Percentiles rank a stretch among this genome's conserved stretches.
Evolutionary conservation across 1,140 invertebrate genomes (phyloP).

Genomic region (Orius insidiosus): DNA sequence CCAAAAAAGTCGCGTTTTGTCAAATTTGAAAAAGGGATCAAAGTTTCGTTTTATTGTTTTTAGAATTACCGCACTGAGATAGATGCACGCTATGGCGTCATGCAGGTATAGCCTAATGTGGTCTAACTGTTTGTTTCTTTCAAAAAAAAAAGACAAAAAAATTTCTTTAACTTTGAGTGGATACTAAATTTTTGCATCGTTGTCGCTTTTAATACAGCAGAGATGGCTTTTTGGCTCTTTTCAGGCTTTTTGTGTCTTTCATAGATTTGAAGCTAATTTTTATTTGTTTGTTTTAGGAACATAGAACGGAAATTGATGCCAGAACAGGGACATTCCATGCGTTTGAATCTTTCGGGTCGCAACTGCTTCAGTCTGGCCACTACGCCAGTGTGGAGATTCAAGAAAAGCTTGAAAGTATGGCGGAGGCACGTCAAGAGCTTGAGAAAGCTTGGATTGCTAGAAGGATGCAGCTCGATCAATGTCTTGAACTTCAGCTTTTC

Average conservation of each 20-base stretch:
- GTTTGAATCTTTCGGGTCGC: conserved; percentile 94
- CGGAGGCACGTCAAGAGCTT: conserved; percentile 75
- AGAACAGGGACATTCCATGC: conserved; percentile 92
- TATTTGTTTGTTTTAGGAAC: conserved; percentile 48
- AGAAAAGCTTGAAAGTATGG: conserved; percentile 84
- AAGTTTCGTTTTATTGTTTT: conserved; percentile 24
- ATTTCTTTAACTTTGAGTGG: background rate
- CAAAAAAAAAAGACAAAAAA: conserved; percentile 93
- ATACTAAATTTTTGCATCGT: background rate
- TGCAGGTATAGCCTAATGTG: conserved; percentile 26
- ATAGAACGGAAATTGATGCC: conserved; percentile 96
- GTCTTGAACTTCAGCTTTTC: conserved; percentile 92
- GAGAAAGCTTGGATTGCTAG: conserved; percentile 92
- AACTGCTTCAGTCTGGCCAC: conserved; percentile 85
- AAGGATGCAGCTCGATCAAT: conserved; percentile 90
- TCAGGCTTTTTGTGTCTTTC: conserved; percentile 1
- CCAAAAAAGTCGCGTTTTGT: too few species aligned
- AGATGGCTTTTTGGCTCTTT: conserved; percentile 4
- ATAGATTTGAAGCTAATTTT: background rate
- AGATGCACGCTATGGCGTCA: conserved; percentile 68
- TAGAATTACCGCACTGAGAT: conserved; percentile 87
- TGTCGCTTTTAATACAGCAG: conserved; percentile 1
- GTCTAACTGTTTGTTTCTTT: conserved; percentile 15
- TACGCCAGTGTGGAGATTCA: conserved; percentile 93
- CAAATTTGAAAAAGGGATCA: too few species aligned